Conservation (phyloP, 2,888 invertebrate genomes). For the Lamproptera curius region DNA sequence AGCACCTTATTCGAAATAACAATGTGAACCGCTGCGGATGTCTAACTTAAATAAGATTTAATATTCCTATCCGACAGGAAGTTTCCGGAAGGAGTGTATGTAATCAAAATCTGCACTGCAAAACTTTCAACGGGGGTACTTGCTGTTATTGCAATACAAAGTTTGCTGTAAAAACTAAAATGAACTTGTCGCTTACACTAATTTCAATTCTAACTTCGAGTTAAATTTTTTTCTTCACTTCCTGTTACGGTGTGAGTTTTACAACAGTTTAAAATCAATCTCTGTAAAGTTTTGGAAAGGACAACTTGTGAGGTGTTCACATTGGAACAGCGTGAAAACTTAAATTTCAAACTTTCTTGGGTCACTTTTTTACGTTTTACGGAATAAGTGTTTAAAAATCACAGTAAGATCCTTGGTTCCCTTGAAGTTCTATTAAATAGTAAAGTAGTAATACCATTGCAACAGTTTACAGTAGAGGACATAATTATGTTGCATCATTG, state of each 20-base stretch:
- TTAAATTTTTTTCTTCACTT: slow-evolving; percentile 66
- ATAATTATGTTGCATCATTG: no score
- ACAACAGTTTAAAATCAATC: slow-evolving; percentile 75
- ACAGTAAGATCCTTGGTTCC: no score
- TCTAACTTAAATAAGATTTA: slow-evolving; percentile 78
- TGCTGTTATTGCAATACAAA: slow-evolving; percentile 64
- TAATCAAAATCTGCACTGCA: slow-evolving; percentile 75
- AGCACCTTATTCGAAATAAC: slow-evolving; percentile 75
- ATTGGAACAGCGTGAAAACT: slow-evolving; percentile 36
- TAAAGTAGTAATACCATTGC: no score
- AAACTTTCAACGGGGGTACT: slow-evolving; percentile 68
- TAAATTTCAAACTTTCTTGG: slow-evolving; percentile 49
- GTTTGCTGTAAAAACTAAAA: slow-evolving; percentile 68
- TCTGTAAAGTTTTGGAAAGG: slow-evolving; percentile 55
- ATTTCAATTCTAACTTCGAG: slow-evolving; percentile 72
- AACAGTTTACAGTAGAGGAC: no score
- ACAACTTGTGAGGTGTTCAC: slow-evolving; percentile 64
- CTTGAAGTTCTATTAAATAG: no score
- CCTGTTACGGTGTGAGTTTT: slow-evolving; percentile 57
- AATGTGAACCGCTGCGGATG: slow-evolving; percentile 67
- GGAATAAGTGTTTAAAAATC: no score
- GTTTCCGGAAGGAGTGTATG: slow-evolving; percentile 73
- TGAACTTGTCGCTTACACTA: slow-evolving; percentile 77
- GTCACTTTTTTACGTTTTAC: slow-evolving; percentile 8
- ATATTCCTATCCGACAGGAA: slow-evolving; percentile 74